phyloP scores from a whole-genome alignment of 2,888 invertebrate species.

The Volucella inanis region DNA sequence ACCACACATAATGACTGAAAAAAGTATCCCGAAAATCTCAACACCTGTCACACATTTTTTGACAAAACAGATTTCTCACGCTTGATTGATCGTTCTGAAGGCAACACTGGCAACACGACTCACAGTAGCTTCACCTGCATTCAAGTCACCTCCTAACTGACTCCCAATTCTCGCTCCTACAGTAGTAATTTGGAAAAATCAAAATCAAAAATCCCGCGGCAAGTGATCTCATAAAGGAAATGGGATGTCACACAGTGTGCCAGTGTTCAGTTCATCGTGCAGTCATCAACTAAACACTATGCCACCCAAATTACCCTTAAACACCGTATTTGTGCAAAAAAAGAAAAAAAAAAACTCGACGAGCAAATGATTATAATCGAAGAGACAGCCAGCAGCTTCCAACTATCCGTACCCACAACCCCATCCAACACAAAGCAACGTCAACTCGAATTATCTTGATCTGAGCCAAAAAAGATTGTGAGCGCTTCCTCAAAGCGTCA shows the following conservation, averaged over 20 bases:
- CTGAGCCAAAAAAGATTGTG: conserved; percentile 12
- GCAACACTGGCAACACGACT: no score
- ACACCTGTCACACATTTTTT: no score
- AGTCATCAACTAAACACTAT: conserved; percentile 24
- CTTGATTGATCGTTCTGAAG: no score
- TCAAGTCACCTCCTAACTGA: not conserved
- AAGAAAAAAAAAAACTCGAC: conserved; percentile 8
- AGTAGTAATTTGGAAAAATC: conserved; percentile 38
- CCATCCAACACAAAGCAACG: conserved; percentile 2
- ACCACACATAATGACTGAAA: no score
- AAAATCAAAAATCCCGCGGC: conserved; percentile 19
- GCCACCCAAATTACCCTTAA: conserved; percentile 58
- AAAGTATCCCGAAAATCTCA: no score
- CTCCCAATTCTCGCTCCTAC: conserved; percentile 1
- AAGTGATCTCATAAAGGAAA: conserved; percentile 23
- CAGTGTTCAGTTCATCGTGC: no score
- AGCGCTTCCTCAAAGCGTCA: conserved; percentile 20
- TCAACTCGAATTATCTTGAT: conserved; percentile 47
- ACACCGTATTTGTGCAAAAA: conserved; percentile 49
- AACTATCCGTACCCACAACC: not conserved
- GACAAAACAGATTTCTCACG: no score
- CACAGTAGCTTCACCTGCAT: not conserved
- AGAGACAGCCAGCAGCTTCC: conserved; percentile 15
- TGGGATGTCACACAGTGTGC: conserved; percentile 38
- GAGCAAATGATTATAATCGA: conserved; percentile 26